Base-by-base conservation (phyloP, 2,113 vertebrate genomes). In the Etheostoma spectabile region DNA sequence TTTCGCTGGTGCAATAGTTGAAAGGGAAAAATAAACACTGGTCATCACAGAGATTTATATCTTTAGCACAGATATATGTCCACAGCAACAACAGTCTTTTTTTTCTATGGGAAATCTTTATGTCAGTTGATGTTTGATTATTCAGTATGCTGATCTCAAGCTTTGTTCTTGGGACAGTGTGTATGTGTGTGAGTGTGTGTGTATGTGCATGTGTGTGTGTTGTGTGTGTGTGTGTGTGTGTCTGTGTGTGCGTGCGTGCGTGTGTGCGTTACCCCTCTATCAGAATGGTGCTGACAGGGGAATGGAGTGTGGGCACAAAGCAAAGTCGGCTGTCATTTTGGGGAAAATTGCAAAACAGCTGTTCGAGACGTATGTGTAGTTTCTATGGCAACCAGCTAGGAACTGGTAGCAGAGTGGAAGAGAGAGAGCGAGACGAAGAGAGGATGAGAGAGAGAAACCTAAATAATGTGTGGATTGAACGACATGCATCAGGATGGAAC, bases 301-400 rank as follows among this genome's bases (percentile, higher is more conserved):
- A 85, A 74, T 52, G 53, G 71, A 62, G 70, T 79, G 79, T 84
- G 63, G 60, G 71, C 11, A 55, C 21, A 24, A 80, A 52, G 71
- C 62, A 74, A 74, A 88, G 76, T 79, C 19, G 35, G 49, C 56
- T 88, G 77, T 80, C 74, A 81, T 91, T 85, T 89, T 80, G 69
- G 80, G 70, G 74, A 83, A 86, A 90, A 92, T 60, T 66, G 84
- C 70, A 85, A 92, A 93, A 91, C 92, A 95, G 93, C 92, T 93
- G 92, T 91, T 81, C 49, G 33, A 89, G 85, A 91, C 66, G 65
- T 91, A 85, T 83, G 80, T 82, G 64, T 74, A 74, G 84, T 91
- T 91, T 86, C 93, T 89, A 93, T 95, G 83, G 92, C 86, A 94
- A 95, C 93, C 65, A 64, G 83, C 85, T 72, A 52, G 83, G 82